Evolutionary conservation across 1,140 invertebrate genomes (phyloP).

Genomic region (Hydropsyche tenuis): DNA sequence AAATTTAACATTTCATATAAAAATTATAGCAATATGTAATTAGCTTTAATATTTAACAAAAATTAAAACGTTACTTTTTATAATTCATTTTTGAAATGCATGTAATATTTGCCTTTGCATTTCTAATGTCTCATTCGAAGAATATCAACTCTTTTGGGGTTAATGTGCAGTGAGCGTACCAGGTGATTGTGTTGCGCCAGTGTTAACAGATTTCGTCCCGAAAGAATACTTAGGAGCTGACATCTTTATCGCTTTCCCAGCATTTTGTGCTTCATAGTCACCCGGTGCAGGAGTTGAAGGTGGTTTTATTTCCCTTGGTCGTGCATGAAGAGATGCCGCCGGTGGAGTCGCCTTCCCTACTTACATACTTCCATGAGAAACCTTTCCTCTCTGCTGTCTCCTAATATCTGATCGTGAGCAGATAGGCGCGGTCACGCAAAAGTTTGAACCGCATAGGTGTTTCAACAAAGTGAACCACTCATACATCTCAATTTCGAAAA

Average conservation of each 20-base stretch:
- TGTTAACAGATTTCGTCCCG: conserved; percentile 65
- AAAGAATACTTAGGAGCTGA: conserved; percentile 75
- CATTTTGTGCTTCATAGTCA: conserved; percentile 80
- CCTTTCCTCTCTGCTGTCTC: not conserved
- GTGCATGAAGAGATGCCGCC: conserved; percentile 76
- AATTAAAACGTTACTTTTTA: no score
- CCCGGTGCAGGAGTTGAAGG: conserved; percentile 84
- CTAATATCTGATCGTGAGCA: conserved; percentile 10
- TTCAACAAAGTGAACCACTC: not conserved
- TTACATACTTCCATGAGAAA: conserved; percentile 31
- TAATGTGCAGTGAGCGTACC: conserved; percentile 54
- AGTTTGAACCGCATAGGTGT: not conserved
- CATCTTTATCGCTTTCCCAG: conserved; percentile 69
- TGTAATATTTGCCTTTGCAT: no score
- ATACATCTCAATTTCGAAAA: not conserved
- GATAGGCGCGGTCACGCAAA: conserved; percentile 14
- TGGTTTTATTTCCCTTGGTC: conserved; percentile 73
- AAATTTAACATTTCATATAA: no score
- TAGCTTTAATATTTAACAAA: no score
- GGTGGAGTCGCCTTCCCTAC: conserved; percentile 67
- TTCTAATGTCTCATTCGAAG: not conserved
- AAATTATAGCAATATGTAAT: no score
- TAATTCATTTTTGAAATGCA: no score
- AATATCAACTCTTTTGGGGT: not conserved
- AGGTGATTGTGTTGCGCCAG: conserved; percentile 62